These are phyloP conservation scores for Drosophila rufa DNA, from an alignment of 1,140 invertebrate species.

Conservation along the genomic window DNA sequence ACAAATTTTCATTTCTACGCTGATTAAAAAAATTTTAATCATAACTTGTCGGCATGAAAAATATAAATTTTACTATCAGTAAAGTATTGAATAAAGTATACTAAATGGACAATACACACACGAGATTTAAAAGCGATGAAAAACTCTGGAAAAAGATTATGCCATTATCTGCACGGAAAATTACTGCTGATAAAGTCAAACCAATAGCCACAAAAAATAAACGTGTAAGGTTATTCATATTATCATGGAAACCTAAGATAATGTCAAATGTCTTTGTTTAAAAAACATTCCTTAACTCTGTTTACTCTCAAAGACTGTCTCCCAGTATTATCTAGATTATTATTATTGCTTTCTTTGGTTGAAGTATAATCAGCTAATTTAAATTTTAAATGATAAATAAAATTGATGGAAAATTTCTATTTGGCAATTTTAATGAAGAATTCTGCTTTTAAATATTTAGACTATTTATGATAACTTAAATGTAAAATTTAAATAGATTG, in stretches of 20 bases:
- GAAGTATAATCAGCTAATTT: neutral
- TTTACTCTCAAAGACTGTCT: neutral
- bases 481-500: no score
- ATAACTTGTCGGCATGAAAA: neutral
- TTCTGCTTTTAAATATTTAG: no score
- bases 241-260: slow-evolving; percentile 3
- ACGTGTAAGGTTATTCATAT: neutral
- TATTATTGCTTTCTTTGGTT: neutral
- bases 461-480: no score
- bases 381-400: no score
- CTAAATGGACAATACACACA: neutral
- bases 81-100: neutral
- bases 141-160: no score
- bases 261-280: neutral
- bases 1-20: neutral
- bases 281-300: neutral
- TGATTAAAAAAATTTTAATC: neutral
- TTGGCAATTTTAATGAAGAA: no score
- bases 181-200: neutral
- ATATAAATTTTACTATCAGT: neutral
- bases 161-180: neutral
- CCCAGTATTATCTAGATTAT: no score
- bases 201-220: neutral
- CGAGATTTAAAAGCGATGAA: neutral
- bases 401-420: no score